phyloP scores from a whole-genome alignment of 1,140 invertebrate genomes.

The Cylas formicarius region DNA sequence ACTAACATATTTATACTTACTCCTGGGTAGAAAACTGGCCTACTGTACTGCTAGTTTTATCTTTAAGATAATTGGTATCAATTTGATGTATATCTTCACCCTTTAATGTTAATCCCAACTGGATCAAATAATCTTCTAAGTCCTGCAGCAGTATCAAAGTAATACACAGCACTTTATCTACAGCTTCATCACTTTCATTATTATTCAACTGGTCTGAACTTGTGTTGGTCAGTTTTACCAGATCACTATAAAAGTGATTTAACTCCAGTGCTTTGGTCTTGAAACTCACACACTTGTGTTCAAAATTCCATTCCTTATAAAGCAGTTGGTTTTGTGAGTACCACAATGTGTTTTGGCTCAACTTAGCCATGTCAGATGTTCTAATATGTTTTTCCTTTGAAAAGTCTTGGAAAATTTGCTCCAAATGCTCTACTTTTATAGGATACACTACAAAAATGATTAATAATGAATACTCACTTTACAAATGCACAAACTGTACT shows the following conservation, averaged over 20 bases:
- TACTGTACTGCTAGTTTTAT: neutral
- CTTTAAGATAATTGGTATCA: slow-evolving; percentile 17
- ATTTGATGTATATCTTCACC: slow-evolving; percentile 23
- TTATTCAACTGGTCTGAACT: slow-evolving; percentile 15
- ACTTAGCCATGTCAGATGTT: slow-evolving; percentile 13
- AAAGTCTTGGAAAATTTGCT: slow-evolving; percentile 10
- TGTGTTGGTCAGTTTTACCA: slow-evolving; percentile 12
- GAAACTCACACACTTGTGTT: slow-evolving; percentile 11
- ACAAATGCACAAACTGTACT: slow-evolving; percentile 5
- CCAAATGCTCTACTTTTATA: too few relatives aligned
- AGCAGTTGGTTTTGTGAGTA: slow-evolving; percentile 22
- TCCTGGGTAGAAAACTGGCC: slow-evolving; percentile 4
- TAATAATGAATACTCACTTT: slow-evolving; percentile 6
- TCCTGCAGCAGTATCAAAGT: slow-evolving; percentile 17
- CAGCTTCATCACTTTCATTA: slow-evolving; percentile 4
- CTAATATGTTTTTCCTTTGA: slow-evolving; percentile 18
- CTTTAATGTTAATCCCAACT: slow-evolving; percentile 15
- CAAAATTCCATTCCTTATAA: slow-evolving; percentile 12
- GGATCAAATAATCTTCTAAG: slow-evolving; percentile 15
- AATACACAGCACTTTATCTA: slow-evolving; percentile 19
- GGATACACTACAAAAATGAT: slow-evolving; percentile 25
- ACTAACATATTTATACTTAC: neutral
- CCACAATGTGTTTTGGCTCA: slow-evolving; percentile 14
- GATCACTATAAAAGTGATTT: slow-evolving; percentile 14
- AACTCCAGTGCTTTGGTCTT: slow-evolving; percentile 17